Evolutionary conservation across 2,113 vertebrate species (phyloP).

Genomic region (Cochlearius cochlearius): DNA sequence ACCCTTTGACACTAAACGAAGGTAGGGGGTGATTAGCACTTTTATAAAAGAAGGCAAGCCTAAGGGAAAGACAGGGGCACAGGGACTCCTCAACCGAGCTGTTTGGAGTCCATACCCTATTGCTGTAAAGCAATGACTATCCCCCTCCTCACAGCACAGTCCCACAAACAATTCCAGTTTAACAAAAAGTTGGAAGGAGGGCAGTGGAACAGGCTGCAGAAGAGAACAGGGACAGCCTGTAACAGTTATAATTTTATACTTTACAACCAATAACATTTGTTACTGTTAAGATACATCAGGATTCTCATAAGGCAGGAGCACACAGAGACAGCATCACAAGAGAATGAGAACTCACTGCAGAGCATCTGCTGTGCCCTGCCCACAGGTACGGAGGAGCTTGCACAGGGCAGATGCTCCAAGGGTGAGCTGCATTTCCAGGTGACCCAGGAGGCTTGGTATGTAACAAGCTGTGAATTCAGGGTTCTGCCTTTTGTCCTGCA

Average conservation of each 20-base stretch:
- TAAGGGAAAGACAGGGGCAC: background rate
- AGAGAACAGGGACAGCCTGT: background rate
- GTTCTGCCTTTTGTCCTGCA: background rate
- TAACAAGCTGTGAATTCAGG: background rate
- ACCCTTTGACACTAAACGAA: background rate
- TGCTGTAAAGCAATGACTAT: background rate
- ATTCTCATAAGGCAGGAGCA: background rate
- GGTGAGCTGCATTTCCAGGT: background rate
- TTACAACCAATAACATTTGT: background rate
- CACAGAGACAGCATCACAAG: background rate
- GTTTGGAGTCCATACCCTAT: rapidly evolving
- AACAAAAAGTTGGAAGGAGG: background rate
- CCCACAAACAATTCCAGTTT: background rate
- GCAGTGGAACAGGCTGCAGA: background rate
- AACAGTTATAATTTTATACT: background rate
- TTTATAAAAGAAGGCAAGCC: background rate
- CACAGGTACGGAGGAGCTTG: rapidly evolving
- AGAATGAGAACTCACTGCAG: background rate
- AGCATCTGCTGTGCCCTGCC: background rate
- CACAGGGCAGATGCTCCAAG: background rate
- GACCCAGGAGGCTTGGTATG: background rate
- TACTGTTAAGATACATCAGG: background rate
- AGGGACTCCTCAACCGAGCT: background rate
- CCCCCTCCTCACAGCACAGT: background rate
- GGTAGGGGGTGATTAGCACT: background rate